Conservation (phyloP, 2,888 invertebrate genomes). For the Andrena bicolor region DNA sequence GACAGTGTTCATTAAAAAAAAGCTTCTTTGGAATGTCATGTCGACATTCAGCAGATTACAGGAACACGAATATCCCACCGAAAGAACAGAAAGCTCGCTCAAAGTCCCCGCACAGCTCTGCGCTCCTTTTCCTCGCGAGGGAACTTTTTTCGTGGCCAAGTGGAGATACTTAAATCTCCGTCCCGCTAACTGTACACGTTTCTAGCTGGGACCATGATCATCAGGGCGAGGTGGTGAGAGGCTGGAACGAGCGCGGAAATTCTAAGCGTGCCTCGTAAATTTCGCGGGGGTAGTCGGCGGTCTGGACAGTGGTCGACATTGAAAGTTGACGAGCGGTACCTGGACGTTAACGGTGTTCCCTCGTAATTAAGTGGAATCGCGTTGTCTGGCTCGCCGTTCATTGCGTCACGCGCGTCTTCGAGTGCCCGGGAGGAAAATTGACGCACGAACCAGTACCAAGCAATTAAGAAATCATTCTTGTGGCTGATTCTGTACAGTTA, state of each 20-base stretch:
- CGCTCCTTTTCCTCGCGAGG: too few relatives aligned
- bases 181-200: conserved; percentile 34
- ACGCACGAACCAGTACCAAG: background rate
- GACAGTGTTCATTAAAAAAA: background rate
- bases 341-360: conserved; percentile 74
- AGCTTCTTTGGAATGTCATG: background rate
- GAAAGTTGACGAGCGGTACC: conserved; percentile 73
- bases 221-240: background rate
- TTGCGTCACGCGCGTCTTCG: conserved; percentile 49
- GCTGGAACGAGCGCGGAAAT: conserved; percentile 48
- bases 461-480: conserved; percentile 30
- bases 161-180: conserved; percentile 10
- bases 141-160: background rate
- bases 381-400: conserved; percentile 28
- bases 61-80: background rate
- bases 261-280: conserved; percentile 59
- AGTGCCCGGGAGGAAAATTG: background rate
- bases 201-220: conserved; percentile 12
- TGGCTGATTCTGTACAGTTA: conserved; percentile 13
- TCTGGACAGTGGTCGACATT: conserved; percentile 61
- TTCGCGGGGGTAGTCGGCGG: conserved; percentile 36
- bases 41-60: background rate
- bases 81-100: too few relatives aligned
- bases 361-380: conserved; percentile 73
- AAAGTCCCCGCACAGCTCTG: too few relatives aligned